Evolutionary conservation across 2,113 vertebrate species (phyloP).

Genomic region (Notarius lentiginosus): DNA sequence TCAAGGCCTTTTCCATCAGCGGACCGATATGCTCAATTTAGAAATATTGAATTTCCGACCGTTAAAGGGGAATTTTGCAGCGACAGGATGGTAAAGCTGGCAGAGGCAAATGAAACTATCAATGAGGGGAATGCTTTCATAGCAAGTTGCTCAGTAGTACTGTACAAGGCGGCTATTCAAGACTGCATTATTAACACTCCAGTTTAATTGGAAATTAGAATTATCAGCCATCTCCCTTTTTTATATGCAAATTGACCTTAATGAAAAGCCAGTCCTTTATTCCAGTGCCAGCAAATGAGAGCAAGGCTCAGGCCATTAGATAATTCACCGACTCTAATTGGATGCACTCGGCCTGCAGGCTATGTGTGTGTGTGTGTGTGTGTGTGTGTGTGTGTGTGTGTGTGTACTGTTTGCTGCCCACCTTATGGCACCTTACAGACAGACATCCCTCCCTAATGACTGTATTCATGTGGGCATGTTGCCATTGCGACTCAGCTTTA

Average conservation of each 20-base stretch:
- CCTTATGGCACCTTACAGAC: constrained; percentile 25
- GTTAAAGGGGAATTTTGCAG: constrained; percentile 36
- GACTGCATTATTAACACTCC: constrained; percentile 55
- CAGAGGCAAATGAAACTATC: constrained; percentile 20
- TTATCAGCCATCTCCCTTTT: constrained; percentile 57
- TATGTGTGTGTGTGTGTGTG: constrained; percentile 15
- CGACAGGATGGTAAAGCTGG: background rate
- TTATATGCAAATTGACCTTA: constrained; percentile 58
- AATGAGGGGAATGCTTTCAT: constrained; percentile 18
- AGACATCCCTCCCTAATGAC: constrained; percentile 19
- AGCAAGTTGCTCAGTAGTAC: constrained; percentile 3
- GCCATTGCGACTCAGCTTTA: constrained; percentile 25
- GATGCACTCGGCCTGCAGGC: constrained; percentile 30
- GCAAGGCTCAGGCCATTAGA: constrained; percentile 40
- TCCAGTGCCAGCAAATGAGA: constrained; percentile 37
- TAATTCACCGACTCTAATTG: constrained; percentile 49
- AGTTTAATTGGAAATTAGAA: constrained; percentile 57
- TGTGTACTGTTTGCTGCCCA: constrained; percentile 13
- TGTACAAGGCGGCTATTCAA: constrained; percentile 39
- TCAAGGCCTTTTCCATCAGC: constrained; percentile 39
- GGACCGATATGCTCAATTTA: constrained; percentile 39
- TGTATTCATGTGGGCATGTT: background rate
- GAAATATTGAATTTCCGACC: constrained; percentile 42
- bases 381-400: constrained; percentile 7
- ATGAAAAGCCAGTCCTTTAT: constrained; percentile 56